These are phyloP conservation scores for Colletes collaris DNA, from an alignment of 2,888 invertebrate species.

Conservation along the genomic window DNA sequence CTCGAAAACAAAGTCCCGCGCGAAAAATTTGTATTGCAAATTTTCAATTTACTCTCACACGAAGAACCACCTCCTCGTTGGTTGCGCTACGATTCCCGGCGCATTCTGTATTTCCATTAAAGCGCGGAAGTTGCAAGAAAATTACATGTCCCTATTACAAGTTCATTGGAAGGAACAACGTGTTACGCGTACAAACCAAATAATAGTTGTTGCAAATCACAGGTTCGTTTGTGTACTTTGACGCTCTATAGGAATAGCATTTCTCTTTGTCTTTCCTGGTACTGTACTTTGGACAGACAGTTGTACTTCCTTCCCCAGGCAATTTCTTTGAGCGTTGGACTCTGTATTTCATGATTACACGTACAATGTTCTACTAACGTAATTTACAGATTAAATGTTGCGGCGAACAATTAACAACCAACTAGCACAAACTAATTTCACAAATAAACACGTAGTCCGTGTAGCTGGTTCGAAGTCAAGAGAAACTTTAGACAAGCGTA, in stretches of 20 bases:
- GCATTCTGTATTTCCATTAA: no score
- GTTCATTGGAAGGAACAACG: background rate
- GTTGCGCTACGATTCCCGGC: no score
- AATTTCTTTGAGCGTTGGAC: background rate
- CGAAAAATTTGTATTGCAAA: no score
- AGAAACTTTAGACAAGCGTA: no score
- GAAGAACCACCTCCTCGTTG: no score
- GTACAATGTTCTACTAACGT: background rate
- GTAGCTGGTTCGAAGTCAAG: no score
- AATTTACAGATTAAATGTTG: background rate
- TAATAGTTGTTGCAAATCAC: no score
- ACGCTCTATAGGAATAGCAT: no score
- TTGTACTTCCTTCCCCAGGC: background rate
- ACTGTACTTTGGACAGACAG: background rate
- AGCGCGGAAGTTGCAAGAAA: no score
- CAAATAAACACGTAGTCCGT: background rate
- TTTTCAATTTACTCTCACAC: no score
- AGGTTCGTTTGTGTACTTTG: background rate
- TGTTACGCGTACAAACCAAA: background rate
- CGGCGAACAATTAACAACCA: background rate
- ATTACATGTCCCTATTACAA: no score
- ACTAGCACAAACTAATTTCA: background rate
- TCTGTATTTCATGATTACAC: background rate
- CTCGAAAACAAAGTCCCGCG: no score
- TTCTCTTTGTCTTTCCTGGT: background rate